phyloP scores from a whole-genome alignment of 2,797 vertebrate genomes.

The Phalloptychus januarius region DNA sequence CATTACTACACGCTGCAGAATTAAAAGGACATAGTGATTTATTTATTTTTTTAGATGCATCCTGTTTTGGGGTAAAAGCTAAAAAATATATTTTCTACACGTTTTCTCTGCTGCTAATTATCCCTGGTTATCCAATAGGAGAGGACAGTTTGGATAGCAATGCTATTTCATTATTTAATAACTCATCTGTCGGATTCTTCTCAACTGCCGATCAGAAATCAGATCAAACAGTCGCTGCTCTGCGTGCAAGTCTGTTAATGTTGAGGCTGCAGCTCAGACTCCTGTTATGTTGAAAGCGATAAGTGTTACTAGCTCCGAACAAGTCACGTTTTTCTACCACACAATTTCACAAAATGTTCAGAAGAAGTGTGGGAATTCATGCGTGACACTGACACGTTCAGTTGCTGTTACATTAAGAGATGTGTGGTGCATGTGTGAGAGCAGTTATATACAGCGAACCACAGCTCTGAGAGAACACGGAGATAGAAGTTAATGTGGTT shows the following conservation, averaged over 20 bases:
- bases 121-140: not conserved
- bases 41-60: not conserved
- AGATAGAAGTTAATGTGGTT: conserved; percentile 1
- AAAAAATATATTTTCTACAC: not conserved
- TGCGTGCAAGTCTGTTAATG: not conserved
- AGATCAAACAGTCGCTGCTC: conserved; percentile 3
- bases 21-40: not conserved
- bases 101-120: conserved; percentile 1
- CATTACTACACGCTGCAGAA: not conserved
- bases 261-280: not conserved
- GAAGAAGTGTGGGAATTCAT: conserved; percentile 12
- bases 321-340: not conserved
- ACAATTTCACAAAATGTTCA: conserved; percentile 19
- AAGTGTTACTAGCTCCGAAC: not conserved
- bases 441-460: conserved; percentile 3
- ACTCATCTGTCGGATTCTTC: not conserved
- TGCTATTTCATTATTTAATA: not conserved
- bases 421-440: conserved; percentile 7
- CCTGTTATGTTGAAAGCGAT: conserved; percentile 7
- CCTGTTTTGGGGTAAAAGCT: not conserved
- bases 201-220: conserved; percentile 3
- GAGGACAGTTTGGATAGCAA: not conserved
- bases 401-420: conserved; percentile 14
- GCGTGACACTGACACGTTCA: conserved; percentile 16
- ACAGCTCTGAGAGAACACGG: not conserved